Evolutionary conservation across 1,140 invertebrate genomes (phyloP).

Genomic region (Papilio polytes): DNA sequence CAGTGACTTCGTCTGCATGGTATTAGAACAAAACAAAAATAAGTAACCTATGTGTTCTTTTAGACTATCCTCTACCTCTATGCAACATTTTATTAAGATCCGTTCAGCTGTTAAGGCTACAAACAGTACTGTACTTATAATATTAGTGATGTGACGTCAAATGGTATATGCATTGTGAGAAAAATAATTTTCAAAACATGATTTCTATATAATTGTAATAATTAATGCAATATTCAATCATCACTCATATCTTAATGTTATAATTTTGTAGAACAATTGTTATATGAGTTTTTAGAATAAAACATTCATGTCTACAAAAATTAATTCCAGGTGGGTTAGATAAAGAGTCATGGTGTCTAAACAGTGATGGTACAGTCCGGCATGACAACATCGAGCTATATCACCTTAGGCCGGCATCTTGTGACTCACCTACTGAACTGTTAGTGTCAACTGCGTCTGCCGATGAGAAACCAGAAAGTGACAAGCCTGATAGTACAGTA

Average conservation of each 20-base stretch:
- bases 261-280: background rate
- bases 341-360: slow-evolving; percentile 96
- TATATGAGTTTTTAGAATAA: background rate
- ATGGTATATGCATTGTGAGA: background rate
- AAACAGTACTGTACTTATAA: too few species aligned
- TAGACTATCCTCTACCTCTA: too few species aligned
- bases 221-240: background rate
- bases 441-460: slow-evolving; percentile 65
- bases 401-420: slow-evolving; percentile 85
- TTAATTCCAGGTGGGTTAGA: slow-evolving; percentile 90
- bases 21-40: too few species aligned
- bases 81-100: too few species aligned
- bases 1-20: too few species aligned
- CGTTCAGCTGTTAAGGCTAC: too few species aligned
- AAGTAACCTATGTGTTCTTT: too few species aligned
- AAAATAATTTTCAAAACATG: background rate
- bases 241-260: too few species aligned
- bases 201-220: background rate
- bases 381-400: slow-evolving; percentile 93
- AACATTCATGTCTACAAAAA: background rate
- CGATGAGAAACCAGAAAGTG: slow-evolving; percentile 61
- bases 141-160: background rate
- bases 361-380: slow-evolving; percentile 93
- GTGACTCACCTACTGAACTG: slow-evolving; percentile 81
- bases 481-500: slow-evolving; percentile 50